These are phyloP conservation scores for Riparia riparia DNA, from an alignment of 2,113 vertebrate species.

Conservation along the genomic window DNA sequence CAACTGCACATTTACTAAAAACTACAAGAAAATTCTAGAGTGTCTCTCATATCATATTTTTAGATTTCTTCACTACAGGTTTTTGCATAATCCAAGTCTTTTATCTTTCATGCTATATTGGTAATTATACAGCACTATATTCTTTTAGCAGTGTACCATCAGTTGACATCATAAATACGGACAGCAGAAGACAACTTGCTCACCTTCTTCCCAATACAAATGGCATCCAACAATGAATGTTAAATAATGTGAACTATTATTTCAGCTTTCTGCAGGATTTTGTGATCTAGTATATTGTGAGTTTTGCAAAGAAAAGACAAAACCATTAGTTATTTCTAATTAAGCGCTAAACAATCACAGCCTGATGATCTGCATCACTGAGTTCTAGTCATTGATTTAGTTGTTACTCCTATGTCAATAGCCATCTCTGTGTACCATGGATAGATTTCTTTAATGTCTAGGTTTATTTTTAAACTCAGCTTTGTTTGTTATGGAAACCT, in stretches of 20 bases:
- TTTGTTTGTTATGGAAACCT: background rate
- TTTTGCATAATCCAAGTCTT: background rate
- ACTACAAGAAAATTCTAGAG: background rate
- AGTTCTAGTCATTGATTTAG: background rate
- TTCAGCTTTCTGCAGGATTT: background rate
- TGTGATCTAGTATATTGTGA: background rate
- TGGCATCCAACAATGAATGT: background rate
- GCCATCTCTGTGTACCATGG: background rate
- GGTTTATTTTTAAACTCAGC: background rate
- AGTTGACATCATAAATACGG: background rate
- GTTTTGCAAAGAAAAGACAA: constrained; percentile 14
- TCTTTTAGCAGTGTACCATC: background rate
- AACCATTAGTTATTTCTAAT: background rate
- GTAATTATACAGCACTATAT: background rate
- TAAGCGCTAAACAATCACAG: background rate
- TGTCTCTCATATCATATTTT: background rate
- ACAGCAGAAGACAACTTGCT: background rate
- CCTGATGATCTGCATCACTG: background rate
- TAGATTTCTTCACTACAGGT: background rate
- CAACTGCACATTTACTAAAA: background rate
- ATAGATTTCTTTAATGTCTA: background rate
- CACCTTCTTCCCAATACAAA: constrained; percentile 5
- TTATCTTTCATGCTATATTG: background rate
- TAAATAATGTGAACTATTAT: background rate
- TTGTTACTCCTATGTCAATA: background rate